Base-by-base conservation (phyloP, 37 sponge, comb jelly and placozoan genomes). In the Diacarnus erythraeanus region DNA sequence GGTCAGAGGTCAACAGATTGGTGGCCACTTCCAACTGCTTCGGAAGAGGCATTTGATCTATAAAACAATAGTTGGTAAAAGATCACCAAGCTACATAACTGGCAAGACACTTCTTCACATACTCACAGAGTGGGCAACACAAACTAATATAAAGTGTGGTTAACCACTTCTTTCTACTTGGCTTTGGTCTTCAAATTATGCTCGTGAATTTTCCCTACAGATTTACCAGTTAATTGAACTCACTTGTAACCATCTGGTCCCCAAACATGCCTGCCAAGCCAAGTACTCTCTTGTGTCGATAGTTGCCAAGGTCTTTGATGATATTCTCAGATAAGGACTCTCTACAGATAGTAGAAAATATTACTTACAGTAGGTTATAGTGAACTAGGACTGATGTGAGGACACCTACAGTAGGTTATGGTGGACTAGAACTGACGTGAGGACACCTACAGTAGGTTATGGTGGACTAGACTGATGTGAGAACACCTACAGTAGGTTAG, bases 201-300 rank as follows among this genome's bases (percentile, higher is more conserved):
- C n/a, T n/a, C n/a, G n/a, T n/a, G n/a, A n/a, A n/a, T n/a, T n/a
- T n/a, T n/a, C n/a, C n/a, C n/a, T n/a, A n/a, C n/a, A 54, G 17
- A 26, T 8, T 20, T 17, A 63, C n/a, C 27, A 63, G n/a, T 23
- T n/a, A 20, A 23, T 9, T 29, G 0, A 30, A 40, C 84, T 69
- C 23, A 88, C 88, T 80, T 29, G 83, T 40, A 35, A 91, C 72
- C 31, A 81, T 38, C 27, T 91, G 80, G 42, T 91, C 92, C 21
- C 87, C 87, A 76, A 78, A 91, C 72, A 91, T 79, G 67, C 87
- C 64, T 5, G 83, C 92, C 38, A 91, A 64, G 33, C 92, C 92
- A 41, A 91, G 70, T 20, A 80, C 57, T 58, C 92, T 36, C 80
- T 86, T 86, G 69, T 83, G 80, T 1, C 84, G 73, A 43, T 73